A percentile compares a stretch with the other conserved stretches of the same genome.
phyloP scores from a whole-genome alignment of 1,140 invertebrate genomes.

The Trichomalopsis sarcophagae region DNA sequence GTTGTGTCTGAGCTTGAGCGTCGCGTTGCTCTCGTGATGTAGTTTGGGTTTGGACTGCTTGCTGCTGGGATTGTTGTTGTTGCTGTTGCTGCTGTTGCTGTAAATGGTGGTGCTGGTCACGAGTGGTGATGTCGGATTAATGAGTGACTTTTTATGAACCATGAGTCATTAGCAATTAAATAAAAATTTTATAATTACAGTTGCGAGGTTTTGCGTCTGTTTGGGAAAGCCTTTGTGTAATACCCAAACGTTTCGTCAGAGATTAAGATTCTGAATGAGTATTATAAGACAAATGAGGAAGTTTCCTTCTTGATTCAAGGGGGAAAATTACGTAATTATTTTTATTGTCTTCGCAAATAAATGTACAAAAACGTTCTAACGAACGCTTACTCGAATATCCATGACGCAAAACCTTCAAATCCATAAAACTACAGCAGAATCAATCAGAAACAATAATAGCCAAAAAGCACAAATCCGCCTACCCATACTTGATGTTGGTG shows the following conservation, averaged over 20 bases:
- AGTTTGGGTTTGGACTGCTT: slow-evolving; percentile 67
- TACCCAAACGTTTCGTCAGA: too few relatives aligned
- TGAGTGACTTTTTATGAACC: background rate
- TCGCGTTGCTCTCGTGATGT: slow-evolving; percentile 62
- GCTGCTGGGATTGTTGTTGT: slow-evolving; percentile 48
- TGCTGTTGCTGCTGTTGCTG: slow-evolving; percentile 41
- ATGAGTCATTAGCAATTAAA: background rate
- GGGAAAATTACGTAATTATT: too few relatives aligned
- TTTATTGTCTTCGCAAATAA: too few relatives aligned
- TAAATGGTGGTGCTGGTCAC: slow-evolving; percentile 43
- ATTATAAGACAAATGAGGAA: too few relatives aligned
- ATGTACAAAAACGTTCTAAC: too few relatives aligned
- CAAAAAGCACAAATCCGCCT: slow-evolving; percentile 1
- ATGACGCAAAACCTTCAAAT: too few relatives aligned
- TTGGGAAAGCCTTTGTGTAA: too few relatives aligned
- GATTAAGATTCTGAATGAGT: too few relatives aligned
- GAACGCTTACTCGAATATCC: too few relatives aligned
- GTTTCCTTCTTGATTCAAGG: too few relatives aligned
- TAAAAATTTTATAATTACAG: background rate
- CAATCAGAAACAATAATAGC: background rate
- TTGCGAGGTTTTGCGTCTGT: too few relatives aligned
- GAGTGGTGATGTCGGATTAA: background rate
- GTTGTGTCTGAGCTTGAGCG: slow-evolving; percentile 59
- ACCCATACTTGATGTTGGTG: slow-evolving; percentile 57
- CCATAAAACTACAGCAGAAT: background rate